Conservation (phyloP, 2,888 invertebrate genomes). For the Erebia palarica region DNA sequence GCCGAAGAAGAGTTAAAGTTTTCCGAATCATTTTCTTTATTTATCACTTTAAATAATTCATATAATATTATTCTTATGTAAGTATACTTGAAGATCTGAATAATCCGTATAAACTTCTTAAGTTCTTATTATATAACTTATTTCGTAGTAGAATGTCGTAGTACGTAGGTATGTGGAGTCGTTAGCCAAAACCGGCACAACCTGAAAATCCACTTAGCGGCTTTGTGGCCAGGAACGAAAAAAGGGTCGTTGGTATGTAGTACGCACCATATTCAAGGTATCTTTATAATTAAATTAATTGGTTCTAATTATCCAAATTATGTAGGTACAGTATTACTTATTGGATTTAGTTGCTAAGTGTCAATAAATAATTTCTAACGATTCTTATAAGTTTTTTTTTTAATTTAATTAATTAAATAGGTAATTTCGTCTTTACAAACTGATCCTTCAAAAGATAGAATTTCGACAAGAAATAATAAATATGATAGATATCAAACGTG, state of each 20-base stretch:
- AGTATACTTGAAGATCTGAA: no score
- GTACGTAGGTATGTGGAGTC: not conserved
- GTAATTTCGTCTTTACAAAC: not conserved
- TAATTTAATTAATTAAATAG: not conserved
- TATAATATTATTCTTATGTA: no score
- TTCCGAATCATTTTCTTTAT: not conserved
- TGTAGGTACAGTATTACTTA: no score
- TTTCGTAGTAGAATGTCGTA: not conserved
- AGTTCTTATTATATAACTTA: not conserved
- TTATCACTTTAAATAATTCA: not conserved
- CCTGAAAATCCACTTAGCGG: slow-evolving; percentile 1
- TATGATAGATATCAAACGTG: no score
- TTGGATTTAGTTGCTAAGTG: no score
- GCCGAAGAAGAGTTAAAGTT: not conserved
- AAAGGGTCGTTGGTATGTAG: not conserved
- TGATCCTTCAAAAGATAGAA: no score
- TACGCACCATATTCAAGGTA: not conserved
- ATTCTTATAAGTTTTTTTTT: no score
- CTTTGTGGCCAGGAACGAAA: slow-evolving; percentile 1
- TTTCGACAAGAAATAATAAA: no score
- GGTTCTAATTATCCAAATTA: not conserved
- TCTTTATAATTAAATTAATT: not conserved
- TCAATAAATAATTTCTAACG: no score
- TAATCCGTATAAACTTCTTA: no score
- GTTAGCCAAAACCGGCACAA: not conserved